phyloP scores from a whole-genome alignment of 2,797 vertebrate species.

The Neopelma chrysocephalum region DNA sequence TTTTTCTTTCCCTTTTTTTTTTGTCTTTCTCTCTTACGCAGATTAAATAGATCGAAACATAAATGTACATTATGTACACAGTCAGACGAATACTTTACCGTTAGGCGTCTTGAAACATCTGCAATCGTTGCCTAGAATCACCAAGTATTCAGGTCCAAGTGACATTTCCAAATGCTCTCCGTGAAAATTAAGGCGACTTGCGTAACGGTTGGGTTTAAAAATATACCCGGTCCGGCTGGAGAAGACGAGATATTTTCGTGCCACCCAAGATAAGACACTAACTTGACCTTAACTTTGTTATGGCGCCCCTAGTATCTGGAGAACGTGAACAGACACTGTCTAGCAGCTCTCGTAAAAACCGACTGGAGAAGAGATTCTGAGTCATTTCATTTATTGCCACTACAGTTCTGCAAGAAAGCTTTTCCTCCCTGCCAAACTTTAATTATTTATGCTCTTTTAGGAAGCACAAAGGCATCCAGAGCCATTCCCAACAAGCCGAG shows the following conservation, averaged over 20 bases:
- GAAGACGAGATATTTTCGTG: slow-evolving; percentile 75
- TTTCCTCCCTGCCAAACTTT: slow-evolving; percentile 84
- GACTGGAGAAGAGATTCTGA: slow-evolving; percentile 85
- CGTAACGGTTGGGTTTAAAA: slow-evolving; percentile 6
- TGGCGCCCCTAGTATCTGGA: slow-evolving; percentile 87
- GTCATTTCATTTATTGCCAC: slow-evolving; percentile 86
- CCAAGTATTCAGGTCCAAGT: slow-evolving; percentile 46
- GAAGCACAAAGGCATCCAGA: slow-evolving; percentile 76
- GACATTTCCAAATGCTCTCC: slow-evolving; percentile 58
- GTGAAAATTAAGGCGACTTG: slow-evolving; percentile 19
- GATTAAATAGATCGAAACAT: background rate
- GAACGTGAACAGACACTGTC: slow-evolving; percentile 84
- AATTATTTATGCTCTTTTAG: slow-evolving; percentile 85
- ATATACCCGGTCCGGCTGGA: slow-evolving; percentile 25
- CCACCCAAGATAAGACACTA: slow-evolving; percentile 87
- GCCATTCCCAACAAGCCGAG: slow-evolving; percentile 43
- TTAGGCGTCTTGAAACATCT: slow-evolving; percentile 70
- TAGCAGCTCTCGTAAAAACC: slow-evolving; percentile 85
- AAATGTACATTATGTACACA: background rate
- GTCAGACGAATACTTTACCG: slow-evolving; percentile 60
- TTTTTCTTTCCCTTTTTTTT: too few species aligned
- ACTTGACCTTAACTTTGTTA: slow-evolving; percentile 99
- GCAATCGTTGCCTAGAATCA: slow-evolving; percentile 40
- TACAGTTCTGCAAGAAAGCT: slow-evolving; percentile 85
- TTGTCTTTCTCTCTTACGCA: background rate